A percentile compares a stretch with the other conserved stretches of the same genome.
Evolutionary conservation across 1,140 invertebrate species (phyloP).

Genomic region (Augochlora pura): DNA sequence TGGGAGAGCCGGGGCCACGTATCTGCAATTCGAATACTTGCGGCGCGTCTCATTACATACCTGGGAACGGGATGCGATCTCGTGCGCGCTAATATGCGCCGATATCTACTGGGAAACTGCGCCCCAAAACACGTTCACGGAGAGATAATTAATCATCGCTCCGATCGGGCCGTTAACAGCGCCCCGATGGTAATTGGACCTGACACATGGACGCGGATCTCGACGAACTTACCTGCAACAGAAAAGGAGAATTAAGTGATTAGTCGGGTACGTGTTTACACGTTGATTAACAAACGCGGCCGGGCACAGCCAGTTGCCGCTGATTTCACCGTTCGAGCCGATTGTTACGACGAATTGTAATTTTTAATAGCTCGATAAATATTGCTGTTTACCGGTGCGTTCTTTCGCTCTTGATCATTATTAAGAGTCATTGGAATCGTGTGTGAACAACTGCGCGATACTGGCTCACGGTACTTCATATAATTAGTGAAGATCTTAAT

Average conservation of each 20-base stretch:
- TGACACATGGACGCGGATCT: neutral
- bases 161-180: slow-evolving; percentile 47
- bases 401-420: no score
- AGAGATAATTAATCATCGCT: slow-evolving; percentile 61
- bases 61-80: slow-evolving; percentile 24
- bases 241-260: slow-evolving; percentile 7
- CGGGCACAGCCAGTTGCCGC: no score
- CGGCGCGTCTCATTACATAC: slow-evolving; percentile 38
- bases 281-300: neutral
- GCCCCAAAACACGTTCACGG: slow-evolving; percentile 52
- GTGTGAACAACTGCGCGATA: no score
- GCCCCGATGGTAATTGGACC: slow-evolving; percentile 48
- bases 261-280: neutral
- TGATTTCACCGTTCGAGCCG: no score
- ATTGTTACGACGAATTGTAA: no score
- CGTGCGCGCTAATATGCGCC: slow-evolving; percentile 45
- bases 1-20: neutral
- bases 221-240: slow-evolving; percentile 58
- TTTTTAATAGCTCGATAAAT: no score
- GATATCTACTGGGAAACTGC: slow-evolving; percentile 54
- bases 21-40: slow-evolving; percentile 53
- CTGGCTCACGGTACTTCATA: no score
- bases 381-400: no score
- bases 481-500: no score
- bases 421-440: no score